Evolutionary conservation across 1,140 invertebrate species (phyloP).

Genomic region (Lanistes nyassanus): DNA sequence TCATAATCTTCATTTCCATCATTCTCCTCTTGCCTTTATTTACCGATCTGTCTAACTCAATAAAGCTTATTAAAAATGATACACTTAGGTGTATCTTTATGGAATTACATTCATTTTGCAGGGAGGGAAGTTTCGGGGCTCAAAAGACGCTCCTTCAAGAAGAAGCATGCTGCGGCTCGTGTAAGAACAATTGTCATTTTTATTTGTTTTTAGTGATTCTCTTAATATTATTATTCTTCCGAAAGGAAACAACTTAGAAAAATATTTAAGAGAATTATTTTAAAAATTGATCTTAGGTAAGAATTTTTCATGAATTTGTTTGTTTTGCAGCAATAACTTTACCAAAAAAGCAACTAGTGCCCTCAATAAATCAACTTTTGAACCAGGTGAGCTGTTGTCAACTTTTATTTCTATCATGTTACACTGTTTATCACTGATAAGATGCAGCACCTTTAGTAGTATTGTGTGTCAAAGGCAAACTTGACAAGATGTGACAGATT

Average conservation of each 20-base stretch:
- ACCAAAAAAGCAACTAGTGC: conserved; percentile 89
- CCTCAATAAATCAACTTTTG: conserved; percentile 75
- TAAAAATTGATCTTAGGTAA: neutral
- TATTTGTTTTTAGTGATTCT: neutral
- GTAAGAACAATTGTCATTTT: conserved; percentile 64
- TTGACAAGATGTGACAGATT: conserved; percentile 60
- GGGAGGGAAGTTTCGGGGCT: conserved; percentile 52
- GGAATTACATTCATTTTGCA: conserved; percentile 32
- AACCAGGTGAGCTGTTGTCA: conserved; percentile 40
- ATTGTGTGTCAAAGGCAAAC: conserved; percentile 13
- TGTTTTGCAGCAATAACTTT: conserved; percentile 70
- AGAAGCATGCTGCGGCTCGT: conserved; percentile 72
- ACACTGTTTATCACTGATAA: conserved; percentile 78
- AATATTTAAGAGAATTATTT: no score
- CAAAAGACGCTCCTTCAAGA: conserved; percentile 70
- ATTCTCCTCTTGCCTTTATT: no score
- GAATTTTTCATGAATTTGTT: neutral
- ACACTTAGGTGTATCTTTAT: conserved; percentile 10
- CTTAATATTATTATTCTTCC: neutral
- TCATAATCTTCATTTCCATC: no score
- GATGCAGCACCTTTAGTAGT: neutral
- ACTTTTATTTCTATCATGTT: conserved; percentile 51
- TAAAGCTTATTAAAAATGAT: neutral
- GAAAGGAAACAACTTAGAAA: neutral
- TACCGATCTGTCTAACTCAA: no score